These are phyloP conservation scores for Sesamia inferens DNA, from an alignment of 2,888 invertebrate genomes.

Conservation along the genomic window DNA sequence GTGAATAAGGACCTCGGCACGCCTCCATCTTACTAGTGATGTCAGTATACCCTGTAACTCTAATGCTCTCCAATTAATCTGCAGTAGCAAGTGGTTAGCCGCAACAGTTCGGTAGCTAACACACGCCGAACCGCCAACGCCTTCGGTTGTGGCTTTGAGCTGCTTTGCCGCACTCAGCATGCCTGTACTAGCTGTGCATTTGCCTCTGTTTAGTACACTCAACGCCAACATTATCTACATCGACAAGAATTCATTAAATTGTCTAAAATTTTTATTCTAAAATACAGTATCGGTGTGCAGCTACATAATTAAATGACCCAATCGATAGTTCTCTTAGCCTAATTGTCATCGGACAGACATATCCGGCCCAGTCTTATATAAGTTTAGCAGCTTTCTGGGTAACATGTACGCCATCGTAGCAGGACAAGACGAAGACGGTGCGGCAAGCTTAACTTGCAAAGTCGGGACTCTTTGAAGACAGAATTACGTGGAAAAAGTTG, in stretches of 20 bases:
- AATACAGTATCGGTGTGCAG: background rate
- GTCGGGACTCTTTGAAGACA: too few relatives aligned
- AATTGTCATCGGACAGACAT: too few relatives aligned
- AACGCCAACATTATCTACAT: background rate
- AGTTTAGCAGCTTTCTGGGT: too few relatives aligned
- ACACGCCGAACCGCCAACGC: slow-evolving; percentile 18
- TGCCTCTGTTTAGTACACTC: background rate
- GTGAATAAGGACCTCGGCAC: too few relatives aligned
- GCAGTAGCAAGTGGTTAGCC: slow-evolving; percentile 5
- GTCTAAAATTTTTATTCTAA: background rate
- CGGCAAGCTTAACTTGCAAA: too few relatives aligned
- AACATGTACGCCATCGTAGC: too few relatives aligned
- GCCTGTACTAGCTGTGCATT: background rate
- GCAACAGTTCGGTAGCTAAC: background rate
- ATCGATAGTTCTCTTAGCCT: too few relatives aligned
- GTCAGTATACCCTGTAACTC: background rate
- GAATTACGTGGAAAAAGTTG: too few relatives aligned
- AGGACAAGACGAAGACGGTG: too few relatives aligned
- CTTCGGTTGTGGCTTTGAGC: slow-evolving; percentile 24
- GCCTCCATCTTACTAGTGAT: background rate
- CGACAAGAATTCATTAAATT: background rate
- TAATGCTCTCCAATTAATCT: slow-evolving; percentile 37
- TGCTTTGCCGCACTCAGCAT: background rate
- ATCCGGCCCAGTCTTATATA: too few relatives aligned
- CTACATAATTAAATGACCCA: background rate